These are phyloP conservation scores for Toxotes lorentzi DNA, from an alignment of 2,797 vertebrate genomes.

Conservation along the genomic window DNA sequence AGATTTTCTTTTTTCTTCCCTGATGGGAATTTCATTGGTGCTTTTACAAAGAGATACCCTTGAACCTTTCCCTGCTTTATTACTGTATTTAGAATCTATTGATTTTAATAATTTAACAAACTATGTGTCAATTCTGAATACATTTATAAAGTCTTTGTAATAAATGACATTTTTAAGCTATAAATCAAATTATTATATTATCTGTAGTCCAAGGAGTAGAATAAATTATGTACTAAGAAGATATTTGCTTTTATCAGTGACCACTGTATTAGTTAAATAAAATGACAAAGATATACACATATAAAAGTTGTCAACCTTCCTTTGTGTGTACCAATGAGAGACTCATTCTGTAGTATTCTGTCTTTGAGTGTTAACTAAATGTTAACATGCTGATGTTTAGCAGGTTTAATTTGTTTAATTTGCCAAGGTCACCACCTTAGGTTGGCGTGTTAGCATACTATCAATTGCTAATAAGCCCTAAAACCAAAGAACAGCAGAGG, in stretches of 20 bases:
- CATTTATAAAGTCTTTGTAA: constrained; percentile 65
- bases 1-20: constrained; percentile 2
- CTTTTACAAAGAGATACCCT: constrained; percentile 41
- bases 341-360: too few relatives aligned
- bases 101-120: constrained; percentile 37
- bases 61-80: constrained; percentile 11
- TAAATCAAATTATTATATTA: constrained; percentile 6
- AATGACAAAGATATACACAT: constrained; percentile 24
- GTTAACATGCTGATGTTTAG: too few relatives aligned
- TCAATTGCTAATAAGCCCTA: too few relatives aligned
- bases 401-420: too few relatives aligned
- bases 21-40: constrained; percentile 47
- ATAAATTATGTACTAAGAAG: constrained; percentile 2
- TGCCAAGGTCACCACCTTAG: too few relatives aligned
- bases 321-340: constrained; percentile 1
- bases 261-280: constrained; percentile 60
- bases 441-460: too few relatives aligned
- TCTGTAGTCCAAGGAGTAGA: constrained; percentile 30
- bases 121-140: constrained; percentile 44
- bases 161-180: constrained; percentile 51
- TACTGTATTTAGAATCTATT: constrained; percentile 29
- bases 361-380: too few relatives aligned
- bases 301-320: background rate
- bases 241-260: constrained; percentile 27
- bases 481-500: too few relatives aligned